Evolutionary conservation across 1,140 invertebrate genomes (phyloP), one percentile per base, ranked within the genome.

Genomic region (Drosophila virilis): DNA sequence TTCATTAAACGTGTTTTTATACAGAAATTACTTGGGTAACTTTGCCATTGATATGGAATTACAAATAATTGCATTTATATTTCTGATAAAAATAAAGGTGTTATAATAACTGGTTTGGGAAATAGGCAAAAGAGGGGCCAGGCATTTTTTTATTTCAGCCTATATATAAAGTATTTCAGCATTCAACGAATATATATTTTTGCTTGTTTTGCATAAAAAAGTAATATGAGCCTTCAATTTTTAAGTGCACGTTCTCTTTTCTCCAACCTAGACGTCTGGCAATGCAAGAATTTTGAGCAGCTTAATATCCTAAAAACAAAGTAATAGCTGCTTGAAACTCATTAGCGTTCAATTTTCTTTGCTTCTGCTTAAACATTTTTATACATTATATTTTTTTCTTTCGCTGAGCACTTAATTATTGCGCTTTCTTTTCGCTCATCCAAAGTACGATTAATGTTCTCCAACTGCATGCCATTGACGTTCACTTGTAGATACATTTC

Each of bases 401-500:
- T 45, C 40, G 54, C 28, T 59, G 43, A 46, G 17, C 12, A n/a
- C 50, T 50, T 69, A 74, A 74, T 74, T 74, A 69, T 69, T 68
- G 65, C 64, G 42, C 70, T 52, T 72, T 72, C 37, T 35, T 58
- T 59, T 38, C 13, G 61, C 45, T 33, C 35, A 37, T 38, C 32
- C 42, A 15, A 46, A 28, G 52, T 51, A 12, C 52, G 60, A 43
- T 50, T 57, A 51, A 46, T 38, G 28, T 57, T 50, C 2, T 13
- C n/a, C n/a, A 12, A 28, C 54, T 32, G 55, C 55, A 42, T 48
- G 15, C 12, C 13, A 35, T 38, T 22, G 70, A 43, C 74, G 10
- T 65, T 77, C 59, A 64, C 55, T 62, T 52, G 50, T 57, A 73
- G 80, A 84, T 84, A 77, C 77, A 84, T 79, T 79, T 83, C 80